Percentiles rank a stretch among this genome's conserved stretches.
Conservation (phyloP, 2,888 invertebrate species). For the Luperina nickerlii region DNA sequence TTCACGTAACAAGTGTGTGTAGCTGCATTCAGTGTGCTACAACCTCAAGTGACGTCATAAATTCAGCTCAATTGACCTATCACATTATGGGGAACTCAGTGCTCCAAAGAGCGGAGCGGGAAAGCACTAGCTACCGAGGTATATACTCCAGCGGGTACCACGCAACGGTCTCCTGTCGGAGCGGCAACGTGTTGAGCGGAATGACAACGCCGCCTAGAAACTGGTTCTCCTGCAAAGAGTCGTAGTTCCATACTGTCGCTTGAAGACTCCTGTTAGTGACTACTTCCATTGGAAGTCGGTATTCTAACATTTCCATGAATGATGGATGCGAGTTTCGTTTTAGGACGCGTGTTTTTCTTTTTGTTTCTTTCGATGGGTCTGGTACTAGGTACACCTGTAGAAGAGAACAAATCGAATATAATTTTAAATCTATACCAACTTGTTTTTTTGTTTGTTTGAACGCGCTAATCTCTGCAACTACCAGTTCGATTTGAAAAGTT, state of each 20-base stretch:
- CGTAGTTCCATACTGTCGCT: slow-evolving; percentile 98
- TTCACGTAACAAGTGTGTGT: background rate
- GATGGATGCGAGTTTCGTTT: slow-evolving; percentile 98
- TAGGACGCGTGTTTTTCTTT: slow-evolving; percentile 98
- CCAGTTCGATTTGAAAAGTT: no score
- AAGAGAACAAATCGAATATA: background rate
- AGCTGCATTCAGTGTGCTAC: slow-evolving; percentile 25
- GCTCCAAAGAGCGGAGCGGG: slow-evolving; percentile 82
- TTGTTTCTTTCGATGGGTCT: slow-evolving; percentile 97
- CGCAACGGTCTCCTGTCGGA: slow-evolving; percentile 94
- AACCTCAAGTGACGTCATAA: slow-evolving; percentile 30
- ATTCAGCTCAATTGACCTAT: slow-evolving; percentile 50
- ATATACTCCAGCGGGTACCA: slow-evolving; percentile 95
- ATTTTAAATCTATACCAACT: background rate
- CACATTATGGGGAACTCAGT: slow-evolving; percentile 64
- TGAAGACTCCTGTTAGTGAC: slow-evolving; percentile 94
- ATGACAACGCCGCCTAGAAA: slow-evolving; percentile 98
- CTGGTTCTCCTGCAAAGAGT: slow-evolving; percentile 97
- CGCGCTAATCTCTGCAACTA: no score
- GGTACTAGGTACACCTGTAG: slow-evolving; percentile 95
- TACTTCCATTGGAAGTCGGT: slow-evolving; percentile 95
- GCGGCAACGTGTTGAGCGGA: slow-evolving; percentile 93
- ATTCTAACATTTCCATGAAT: slow-evolving; percentile 99
- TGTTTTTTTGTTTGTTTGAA: no score
- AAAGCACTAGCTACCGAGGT: slow-evolving; percentile 85